Conservation (phyloP, 2,888 invertebrate genomes). For the Boloria euphrosyne region DNA sequence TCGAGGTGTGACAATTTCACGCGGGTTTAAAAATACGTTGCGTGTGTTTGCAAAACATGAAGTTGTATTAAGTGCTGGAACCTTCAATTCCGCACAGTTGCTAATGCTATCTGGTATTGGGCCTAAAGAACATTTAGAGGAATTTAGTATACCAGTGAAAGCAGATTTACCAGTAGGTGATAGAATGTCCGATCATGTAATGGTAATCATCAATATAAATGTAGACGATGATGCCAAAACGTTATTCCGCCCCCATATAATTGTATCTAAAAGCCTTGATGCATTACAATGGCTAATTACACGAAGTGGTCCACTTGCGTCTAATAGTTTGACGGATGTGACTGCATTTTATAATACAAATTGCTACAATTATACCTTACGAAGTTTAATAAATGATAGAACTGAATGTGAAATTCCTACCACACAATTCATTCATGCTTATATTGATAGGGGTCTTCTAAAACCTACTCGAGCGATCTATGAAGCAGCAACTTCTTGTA, state of each 20-base stretch:
- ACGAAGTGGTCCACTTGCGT: constrained; percentile 52
- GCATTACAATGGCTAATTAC: constrained; percentile 43
- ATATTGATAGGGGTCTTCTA: constrained; percentile 46
- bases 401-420: constrained; percentile 55
- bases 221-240: constrained; percentile 45
- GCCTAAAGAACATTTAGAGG: constrained; percentile 51
- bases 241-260: constrained; percentile 21
- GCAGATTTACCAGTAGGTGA: constrained; percentile 59
- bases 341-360: constrained; percentile 53
- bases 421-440: constrained; percentile 55
- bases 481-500: constrained; percentile 41
- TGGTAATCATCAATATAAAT: constrained; percentile 49
- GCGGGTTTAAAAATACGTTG: constrained; percentile 34
- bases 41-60: constrained; percentile 53
- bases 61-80: constrained; percentile 62
- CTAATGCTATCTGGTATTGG: constrained; percentile 66
- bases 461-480: constrained; percentile 38
- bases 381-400: constrained; percentile 44
- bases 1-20: constrained; percentile 51
- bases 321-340: constrained; percentile 58
- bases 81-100: constrained; percentile 61
- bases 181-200: constrained; percentile 57
- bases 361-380: constrained; percentile 53
- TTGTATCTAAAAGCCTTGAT: constrained; percentile 35
- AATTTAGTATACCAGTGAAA: constrained; percentile 49